A percentile compares a stretch with the other conserved stretches of the same genome.
Evolutionary conservation across 2,113 vertebrate genomes (phyloP).

Genomic region (Clarias batrachus): DNA sequence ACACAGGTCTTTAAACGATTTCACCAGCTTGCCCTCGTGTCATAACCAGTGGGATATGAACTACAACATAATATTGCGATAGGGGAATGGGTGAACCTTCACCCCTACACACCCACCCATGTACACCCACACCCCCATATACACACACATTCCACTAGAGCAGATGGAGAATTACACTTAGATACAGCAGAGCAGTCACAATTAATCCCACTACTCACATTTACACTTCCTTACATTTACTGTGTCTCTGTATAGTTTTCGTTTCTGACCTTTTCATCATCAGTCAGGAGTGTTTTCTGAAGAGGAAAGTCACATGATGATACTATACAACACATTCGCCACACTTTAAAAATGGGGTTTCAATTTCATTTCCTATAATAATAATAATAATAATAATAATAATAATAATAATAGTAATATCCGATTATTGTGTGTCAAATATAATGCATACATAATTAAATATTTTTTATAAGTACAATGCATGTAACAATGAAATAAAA

Average conservation of each 20-base stretch:
- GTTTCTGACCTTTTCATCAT: constrained; percentile 45
- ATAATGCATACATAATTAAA: background rate
- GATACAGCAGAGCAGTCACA: constrained; percentile 37
- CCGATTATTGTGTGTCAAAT: background rate
- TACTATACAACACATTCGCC: constrained; percentile 3
- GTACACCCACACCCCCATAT: constrained; percentile 6
- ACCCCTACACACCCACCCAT: constrained; percentile 20
- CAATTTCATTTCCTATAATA: background rate
- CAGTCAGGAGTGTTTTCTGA: constrained; percentile 26
- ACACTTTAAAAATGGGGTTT: background rate
- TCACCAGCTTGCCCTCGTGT: constrained; percentile 19
- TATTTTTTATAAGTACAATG: background rate
- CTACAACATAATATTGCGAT: constrained; percentile 45
- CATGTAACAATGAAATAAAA: background rate
- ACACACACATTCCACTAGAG: background rate
- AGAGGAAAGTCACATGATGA: constrained; percentile 13
- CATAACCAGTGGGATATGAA: constrained; percentile 46
- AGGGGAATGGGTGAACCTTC: constrained; percentile 46
- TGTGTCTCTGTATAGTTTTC: constrained; percentile 26
- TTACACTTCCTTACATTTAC: constrained; percentile 37
- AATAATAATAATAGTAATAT: background rate
- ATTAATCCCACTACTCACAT: constrained; percentile 39
- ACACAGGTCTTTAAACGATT: constrained; percentile 39
- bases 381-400: background rate
- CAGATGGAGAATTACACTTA: constrained; percentile 46